A percentile compares a stretch with the other conserved stretches of the same genome.
Conservation (phyloP, 64 coral and sea anemone species). For the Hydrozoanthus tunicans region DNA sequence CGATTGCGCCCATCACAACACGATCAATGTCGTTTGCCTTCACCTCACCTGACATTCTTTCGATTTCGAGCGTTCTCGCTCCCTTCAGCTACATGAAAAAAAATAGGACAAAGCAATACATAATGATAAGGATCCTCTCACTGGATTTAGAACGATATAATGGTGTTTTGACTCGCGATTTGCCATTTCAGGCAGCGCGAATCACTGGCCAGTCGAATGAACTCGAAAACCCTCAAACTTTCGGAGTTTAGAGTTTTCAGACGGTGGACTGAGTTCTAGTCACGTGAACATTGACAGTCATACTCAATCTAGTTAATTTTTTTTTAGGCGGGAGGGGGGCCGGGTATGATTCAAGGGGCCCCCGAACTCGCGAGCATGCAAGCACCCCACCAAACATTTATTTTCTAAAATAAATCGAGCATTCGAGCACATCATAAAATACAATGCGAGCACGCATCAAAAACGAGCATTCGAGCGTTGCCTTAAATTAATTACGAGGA, state of each 20-base stretch:
- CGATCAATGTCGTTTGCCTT: slow-evolving; percentile 30
- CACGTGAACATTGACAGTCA: slow-evolving; percentile 3
- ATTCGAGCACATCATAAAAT: too few relatives aligned
- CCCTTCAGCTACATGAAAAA: slow-evolving; percentile 55
- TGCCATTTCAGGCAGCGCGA: slow-evolving; percentile 39
- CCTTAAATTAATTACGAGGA: too few relatives aligned
- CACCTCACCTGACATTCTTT: slow-evolving; percentile 63
- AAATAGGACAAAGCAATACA: slow-evolving; percentile 29
- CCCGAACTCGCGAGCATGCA: too few relatives aligned
- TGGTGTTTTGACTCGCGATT: slow-evolving; percentile 34
- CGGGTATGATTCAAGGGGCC: too few relatives aligned
- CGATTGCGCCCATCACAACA: slow-evolving; percentile 26
- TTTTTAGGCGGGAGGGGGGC: too few relatives aligned
- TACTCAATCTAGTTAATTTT: too few relatives aligned
- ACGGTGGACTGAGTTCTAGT: slow-evolving; percentile 22
- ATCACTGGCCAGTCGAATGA: slow-evolving; percentile 27
- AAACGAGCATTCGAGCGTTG: too few relatives aligned
- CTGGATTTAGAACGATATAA: slow-evolving; percentile 24
- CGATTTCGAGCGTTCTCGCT: slow-evolving; percentile 56
- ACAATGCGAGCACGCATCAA: too few relatives aligned
- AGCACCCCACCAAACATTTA: too few relatives aligned
- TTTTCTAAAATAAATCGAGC: too few relatives aligned
- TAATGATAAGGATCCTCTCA: slow-evolving; percentile 23
- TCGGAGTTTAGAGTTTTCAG: neutral
- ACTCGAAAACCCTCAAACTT: slow-evolving; percentile 51